These are phyloP conservation scores for Hemithea aestivaria DNA, from an alignment of 2,888 invertebrate genomes.

Conservation along the genomic window DNA sequence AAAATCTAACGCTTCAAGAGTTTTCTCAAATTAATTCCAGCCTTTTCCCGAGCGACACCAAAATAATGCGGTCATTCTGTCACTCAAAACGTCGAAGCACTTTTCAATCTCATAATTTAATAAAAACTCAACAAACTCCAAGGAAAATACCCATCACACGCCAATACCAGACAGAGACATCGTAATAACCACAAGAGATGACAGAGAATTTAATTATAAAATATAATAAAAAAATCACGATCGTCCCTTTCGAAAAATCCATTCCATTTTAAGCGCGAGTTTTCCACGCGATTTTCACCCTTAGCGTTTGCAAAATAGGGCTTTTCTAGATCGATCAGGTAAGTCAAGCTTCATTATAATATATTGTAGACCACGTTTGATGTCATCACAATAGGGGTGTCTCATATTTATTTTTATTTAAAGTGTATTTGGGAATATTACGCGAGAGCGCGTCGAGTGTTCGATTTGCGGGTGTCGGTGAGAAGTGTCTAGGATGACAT, in stretches of 20 bases:
- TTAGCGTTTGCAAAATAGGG: constrained; percentile 39
- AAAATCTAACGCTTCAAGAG: too few species aligned
- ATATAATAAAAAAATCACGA: constrained; percentile 73
- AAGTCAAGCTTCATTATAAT: constrained; percentile 49
- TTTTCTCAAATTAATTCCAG: constrained; percentile 1
- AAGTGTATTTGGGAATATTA: constrained; percentile 62
- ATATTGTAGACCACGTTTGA: constrained; percentile 69
- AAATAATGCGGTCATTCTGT: constrained; percentile 2
- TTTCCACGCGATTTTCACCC: constrained; percentile 50
- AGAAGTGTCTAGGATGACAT: constrained; percentile 44
- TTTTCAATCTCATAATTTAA: constrained; percentile 39
- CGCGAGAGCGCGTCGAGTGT: constrained; percentile 59
- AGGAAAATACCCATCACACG: constrained; percentile 62
- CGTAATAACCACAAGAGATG: constrained; percentile 64
- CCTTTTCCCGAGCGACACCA: too few species aligned
- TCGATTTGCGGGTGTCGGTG: constrained; percentile 49
- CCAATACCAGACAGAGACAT: constrained; percentile 70
- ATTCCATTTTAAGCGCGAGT: constrained; percentile 30
- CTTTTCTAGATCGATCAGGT: constrained; percentile 23
- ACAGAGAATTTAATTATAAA: constrained; percentile 77
- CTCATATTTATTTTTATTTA: constrained; percentile 64
- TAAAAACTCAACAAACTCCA: constrained; percentile 52
- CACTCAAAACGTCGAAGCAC: constrained; percentile 6
- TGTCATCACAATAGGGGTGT: constrained; percentile 68
- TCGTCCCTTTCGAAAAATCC: constrained; percentile 63